Base-by-base conservation (phyloP, 2,113 vertebrate species). In the Gracilinanus agilis region DNA sequence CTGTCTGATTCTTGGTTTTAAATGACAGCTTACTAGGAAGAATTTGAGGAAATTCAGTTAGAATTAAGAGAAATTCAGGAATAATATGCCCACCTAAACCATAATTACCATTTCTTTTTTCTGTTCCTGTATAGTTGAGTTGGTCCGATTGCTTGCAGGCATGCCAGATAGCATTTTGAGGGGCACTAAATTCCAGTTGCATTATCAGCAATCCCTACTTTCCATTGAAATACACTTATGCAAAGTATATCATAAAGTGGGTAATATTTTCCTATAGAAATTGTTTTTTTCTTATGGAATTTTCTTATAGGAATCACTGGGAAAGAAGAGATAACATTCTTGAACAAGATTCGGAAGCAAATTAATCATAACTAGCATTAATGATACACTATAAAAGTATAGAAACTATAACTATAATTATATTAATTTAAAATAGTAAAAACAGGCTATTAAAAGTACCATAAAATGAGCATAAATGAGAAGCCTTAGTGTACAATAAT, bases 131-230 rank as follows among this genome's bases (percentile, higher is more conserved):
- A 34, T 53, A 75, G 54, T 88, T 91, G 61, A 24, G 1, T 67
- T 91, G 75, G 49, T 56, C 89, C 89, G 92, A 92, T 8, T 29
- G 21, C 90, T 89, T 13, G 55, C 29, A n/a, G 58, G 53, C 10
- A 91, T 34, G 25, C 61, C 55, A 90, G 34, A 25, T 67, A 44
- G 49, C 61, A 67, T 49, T 54, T 54, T 19, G 83, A 23, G 55
- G 94, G 56, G 23, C 83, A 89, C 13, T 90, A 40, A 27, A 75
- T 55, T 95, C 88, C 90, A 55, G 67, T 53, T 55, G 54, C 11
- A 34, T 90, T 90, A 40, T 83, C 53, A 7, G 25, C 23, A 53
- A 40, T 25, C 44, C 44, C 91, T 2, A 23, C 61, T 94, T n/a
- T 53, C 13, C n/a, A 34, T 44, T 53, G 21, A 55, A n/a, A 91